Percentiles rank a stretch among this genome's conserved stretches.
Conservation (phyloP, 2,113 vertebrate species). For the Clarias magur region DNA sequence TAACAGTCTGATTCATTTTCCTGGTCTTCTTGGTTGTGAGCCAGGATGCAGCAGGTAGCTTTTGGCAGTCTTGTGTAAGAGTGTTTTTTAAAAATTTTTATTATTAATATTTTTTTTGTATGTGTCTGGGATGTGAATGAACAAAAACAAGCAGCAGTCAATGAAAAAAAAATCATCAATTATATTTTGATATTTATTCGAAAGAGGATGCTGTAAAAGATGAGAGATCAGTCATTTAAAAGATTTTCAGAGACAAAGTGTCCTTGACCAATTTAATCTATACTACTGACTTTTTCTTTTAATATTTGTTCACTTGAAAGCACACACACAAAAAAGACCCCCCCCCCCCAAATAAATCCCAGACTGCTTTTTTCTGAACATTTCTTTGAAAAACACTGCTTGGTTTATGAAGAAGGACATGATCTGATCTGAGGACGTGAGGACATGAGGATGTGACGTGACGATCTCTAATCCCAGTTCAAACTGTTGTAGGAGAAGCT, state of each 20-base stretch:
- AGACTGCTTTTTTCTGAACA: constrained; percentile 46
- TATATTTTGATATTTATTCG: not conserved
- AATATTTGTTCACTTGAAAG: constrained; percentile 52
- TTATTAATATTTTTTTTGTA: not conserved
- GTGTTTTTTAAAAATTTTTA: not conserved
- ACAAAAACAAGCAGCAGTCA: constrained; percentile 51
- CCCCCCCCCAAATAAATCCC: too few relatives aligned
- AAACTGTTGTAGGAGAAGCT: constrained; percentile 45
- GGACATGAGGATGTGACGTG: not conserved
- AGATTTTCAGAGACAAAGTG: constrained; percentile 30
- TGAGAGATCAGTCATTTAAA: not conserved
- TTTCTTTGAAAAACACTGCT: constrained; percentile 57
- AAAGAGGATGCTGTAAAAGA: not conserved
- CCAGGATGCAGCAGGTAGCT: constrained; percentile 48
- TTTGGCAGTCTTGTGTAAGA: constrained; percentile 29
- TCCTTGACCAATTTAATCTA: constrained; percentile 39
- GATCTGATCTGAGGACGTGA: constrained; percentile 30
- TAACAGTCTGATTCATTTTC: constrained; percentile 19
- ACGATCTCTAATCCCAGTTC: constrained; percentile 32
- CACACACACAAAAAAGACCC: constrained; percentile 37
- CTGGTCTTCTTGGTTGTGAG: constrained; percentile 9
- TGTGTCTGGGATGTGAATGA: constrained; percentile 8
- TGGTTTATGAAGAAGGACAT: constrained; percentile 51
- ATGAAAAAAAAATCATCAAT: constrained; percentile 9
- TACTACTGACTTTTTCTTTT: constrained; percentile 53